A percentile compares a stretch with the other conserved stretches of the same genome.
Evolutionary conservation across 2,888 invertebrate species (phyloP).

Genomic region (Entomobrya multifasciata): DNA sequence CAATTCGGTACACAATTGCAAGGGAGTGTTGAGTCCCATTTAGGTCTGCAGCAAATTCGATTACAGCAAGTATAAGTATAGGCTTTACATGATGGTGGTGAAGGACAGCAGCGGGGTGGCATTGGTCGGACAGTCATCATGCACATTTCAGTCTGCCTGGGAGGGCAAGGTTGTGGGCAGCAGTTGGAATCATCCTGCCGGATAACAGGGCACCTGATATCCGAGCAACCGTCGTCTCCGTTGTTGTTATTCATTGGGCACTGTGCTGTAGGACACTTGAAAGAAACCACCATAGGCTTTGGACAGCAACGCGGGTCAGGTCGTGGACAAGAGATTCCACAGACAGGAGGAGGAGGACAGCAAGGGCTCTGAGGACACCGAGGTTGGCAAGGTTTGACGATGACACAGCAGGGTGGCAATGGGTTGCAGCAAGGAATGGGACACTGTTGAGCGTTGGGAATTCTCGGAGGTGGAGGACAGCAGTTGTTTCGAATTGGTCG

Average conservation of each 20-base stretch:
- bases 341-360: slow-evolving; percentile 74
- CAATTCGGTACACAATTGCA: slow-evolving; percentile 20
- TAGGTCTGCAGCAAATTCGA: slow-evolving; percentile 54
- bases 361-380: slow-evolving; percentile 68
- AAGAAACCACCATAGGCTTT: slow-evolving; percentile 72
- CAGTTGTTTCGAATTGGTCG: slow-evolving; percentile 75
- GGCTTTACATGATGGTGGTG: slow-evolving; percentile 57
- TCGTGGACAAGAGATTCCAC: slow-evolving; percentile 68
- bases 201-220: slow-evolving; percentile 60
- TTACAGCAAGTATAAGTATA: slow-evolving; percentile 27
- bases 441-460: slow-evolving; percentile 63
- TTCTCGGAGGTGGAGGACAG: slow-evolving; percentile 75
- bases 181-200: slow-evolving; percentile 63
- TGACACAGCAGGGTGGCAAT: slow-evolving; percentile 75
- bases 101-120: slow-evolving; percentile 66
- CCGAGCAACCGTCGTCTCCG: slow-evolving; percentile 65
- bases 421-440: slow-evolving; percentile 75
- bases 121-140: slow-evolving; percentile 73
- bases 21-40: slow-evolving; percentile 51
- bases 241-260: slow-evolving; percentile 61
- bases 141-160: slow-evolving; percentile 68
- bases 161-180: slow-evolving; percentile 74
- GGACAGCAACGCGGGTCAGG: slow-evolving; percentile 71
- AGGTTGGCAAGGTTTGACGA: slow-evolving; percentile 72
- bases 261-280: slow-evolving; percentile 70